Conservation (phyloP, 2,888 invertebrate species). For the Graphium colonna region DNA sequence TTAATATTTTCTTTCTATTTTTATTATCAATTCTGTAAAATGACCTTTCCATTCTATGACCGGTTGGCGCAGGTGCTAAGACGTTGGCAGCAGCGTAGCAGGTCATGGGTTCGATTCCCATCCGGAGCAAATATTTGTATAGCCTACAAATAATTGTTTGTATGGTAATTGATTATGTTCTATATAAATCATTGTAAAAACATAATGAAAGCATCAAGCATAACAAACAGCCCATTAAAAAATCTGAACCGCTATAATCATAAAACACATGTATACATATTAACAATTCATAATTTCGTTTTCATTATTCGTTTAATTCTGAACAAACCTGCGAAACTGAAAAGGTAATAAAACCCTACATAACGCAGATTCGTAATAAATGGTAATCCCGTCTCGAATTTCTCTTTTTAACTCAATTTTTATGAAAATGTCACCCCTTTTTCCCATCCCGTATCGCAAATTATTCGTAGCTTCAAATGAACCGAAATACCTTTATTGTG, state of each 20-base stretch:
- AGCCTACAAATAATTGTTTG: no score
- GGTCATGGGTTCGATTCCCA: no score
- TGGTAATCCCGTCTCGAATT: conserved; percentile 6
- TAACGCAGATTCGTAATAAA: conserved; percentile 5
- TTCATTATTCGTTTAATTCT: background rate
- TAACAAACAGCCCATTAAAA: background rate
- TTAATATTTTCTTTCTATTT: no score
- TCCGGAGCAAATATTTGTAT: no score
- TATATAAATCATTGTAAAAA: background rate
- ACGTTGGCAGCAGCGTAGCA: no score
- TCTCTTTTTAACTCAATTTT: conserved; percentile 13
- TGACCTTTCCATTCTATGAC: no score
- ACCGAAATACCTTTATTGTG: conserved; percentile 4
- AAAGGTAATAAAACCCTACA: conserved; percentile 5
- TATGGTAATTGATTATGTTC: background rate
- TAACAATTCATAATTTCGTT: background rate
- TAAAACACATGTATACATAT: background rate
- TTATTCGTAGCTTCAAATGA: conserved; percentile 3
- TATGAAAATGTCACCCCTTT: conserved; percentile 7
- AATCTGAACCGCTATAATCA: background rate
- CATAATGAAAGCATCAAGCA: background rate
- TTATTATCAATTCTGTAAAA: no score
- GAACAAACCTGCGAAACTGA: background rate
- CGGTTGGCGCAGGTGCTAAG: no score
- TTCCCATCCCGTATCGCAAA: background rate